Evolutionary conservation across 2,888 invertebrate species (phyloP).

Genomic region (Priocnemis perturbator): DNA sequence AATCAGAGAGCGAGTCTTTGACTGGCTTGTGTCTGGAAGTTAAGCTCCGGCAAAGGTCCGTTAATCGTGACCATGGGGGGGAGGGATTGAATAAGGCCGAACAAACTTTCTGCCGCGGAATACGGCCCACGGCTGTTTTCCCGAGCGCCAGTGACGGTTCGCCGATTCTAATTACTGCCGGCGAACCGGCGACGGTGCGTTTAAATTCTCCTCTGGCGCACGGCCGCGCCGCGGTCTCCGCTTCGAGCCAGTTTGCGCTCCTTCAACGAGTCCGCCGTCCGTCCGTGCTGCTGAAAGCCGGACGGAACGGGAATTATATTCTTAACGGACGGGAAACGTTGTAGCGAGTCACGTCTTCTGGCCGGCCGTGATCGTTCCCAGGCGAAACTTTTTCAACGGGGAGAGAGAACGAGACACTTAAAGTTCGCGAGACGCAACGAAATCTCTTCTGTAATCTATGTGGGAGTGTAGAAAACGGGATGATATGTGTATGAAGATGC

Average conservation of each 20-base stretch:
- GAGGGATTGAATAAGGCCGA: constrained; percentile 36
- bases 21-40: constrained; percentile 33
- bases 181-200: constrained; percentile 13
- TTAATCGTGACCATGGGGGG: constrained; percentile 39
- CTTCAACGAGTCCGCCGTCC: constrained; percentile 6
- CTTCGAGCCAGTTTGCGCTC: neutral
- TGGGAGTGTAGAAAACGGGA: too few species aligned
- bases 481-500: too few species aligned
- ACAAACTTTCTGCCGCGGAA: constrained; percentile 30
- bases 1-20: constrained; percentile 27
- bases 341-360: too few species aligned
- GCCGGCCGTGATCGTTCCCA: too few species aligned
- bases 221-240: neutral
- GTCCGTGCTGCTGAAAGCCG: neutral
- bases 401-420: too few species aligned
- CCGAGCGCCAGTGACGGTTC: constrained; percentile 16
- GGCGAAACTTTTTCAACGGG: too few species aligned
- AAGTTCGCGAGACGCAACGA: too few species aligned
- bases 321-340: too few species aligned
- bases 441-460: too few species aligned
- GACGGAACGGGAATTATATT: too few species aligned
- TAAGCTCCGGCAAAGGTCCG: constrained; percentile 35
- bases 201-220: too few species aligned
- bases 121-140: constrained; percentile 8
- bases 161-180: constrained; percentile 37